Evolutionary conservation across 2,888 invertebrate genomes (phyloP).

Genomic region (Dysmachus trigonus): DNA sequence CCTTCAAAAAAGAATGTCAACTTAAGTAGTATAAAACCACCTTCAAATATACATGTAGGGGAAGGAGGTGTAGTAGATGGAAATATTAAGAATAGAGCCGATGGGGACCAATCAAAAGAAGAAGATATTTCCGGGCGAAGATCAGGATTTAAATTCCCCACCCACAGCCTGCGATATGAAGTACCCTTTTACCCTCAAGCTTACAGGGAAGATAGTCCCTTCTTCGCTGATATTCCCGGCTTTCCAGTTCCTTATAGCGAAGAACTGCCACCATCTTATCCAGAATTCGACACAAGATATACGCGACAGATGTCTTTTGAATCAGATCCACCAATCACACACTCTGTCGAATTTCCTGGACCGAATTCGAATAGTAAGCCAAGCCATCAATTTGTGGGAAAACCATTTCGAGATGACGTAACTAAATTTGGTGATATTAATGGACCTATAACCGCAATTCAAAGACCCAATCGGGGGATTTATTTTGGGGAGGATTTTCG

Average conservation of each 20-base stretch:
- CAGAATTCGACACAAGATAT: conserved; percentile 55
- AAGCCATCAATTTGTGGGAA: conserved; percentile 55
- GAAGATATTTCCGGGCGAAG: conserved; percentile 57
- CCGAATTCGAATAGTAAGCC: conserved; percentile 59
- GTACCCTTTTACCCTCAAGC: conserved; percentile 62
- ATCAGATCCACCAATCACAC: conserved; percentile 54
- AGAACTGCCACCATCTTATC: conserved; percentile 52
- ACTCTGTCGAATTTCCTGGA: conserved; percentile 61
- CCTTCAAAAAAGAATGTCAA: conserved; percentile 55
- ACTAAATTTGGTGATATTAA: conserved; percentile 65
- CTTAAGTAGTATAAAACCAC: conserved; percentile 58
- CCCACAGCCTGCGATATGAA: conserved; percentile 60
- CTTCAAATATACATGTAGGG: conserved; percentile 53
- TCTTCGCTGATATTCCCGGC: conserved; percentile 57
- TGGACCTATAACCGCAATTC: conserved; percentile 62
- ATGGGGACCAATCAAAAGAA: conserved; percentile 51
- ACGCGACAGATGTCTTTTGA: conserved; percentile 60
- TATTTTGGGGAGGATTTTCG: conserved; percentile 59
- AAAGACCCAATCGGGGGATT: conserved; percentile 58
- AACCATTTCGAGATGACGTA: conserved; percentile 62
- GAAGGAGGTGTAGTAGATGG: conserved; percentile 57
- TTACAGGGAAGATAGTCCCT: conserved; percentile 63
- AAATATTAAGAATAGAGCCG: conserved; percentile 55
- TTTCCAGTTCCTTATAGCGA: conserved; percentile 59
- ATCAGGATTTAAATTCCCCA: conserved; percentile 63